Evolutionary conservation across 2,113 vertebrate genomes (phyloP).

Genomic region (Labeo rohita): DNA sequence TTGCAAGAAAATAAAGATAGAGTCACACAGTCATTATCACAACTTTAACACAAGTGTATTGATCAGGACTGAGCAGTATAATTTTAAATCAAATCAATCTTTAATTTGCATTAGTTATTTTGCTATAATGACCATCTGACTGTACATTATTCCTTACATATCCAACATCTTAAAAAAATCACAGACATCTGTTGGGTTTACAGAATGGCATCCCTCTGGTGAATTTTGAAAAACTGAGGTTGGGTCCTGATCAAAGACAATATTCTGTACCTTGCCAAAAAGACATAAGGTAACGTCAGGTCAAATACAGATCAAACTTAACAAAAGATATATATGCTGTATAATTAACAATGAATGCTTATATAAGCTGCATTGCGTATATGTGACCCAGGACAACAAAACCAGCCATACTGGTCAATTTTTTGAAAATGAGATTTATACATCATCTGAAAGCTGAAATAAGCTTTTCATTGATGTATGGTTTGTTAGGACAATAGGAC

Average conservation of each 20-base stretch:
- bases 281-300: background rate
- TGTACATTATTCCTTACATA: background rate
- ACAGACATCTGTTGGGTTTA: background rate
- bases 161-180: conserved; percentile 23
- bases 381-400: too few species aligned
- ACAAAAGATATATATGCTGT: background rate
- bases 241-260: conserved; percentile 31
- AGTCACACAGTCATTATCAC: background rate
- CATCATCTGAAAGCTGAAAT: too few species aligned
- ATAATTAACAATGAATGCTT: background rate
- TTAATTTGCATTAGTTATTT: background rate
- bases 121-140: background rate
- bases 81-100: background rate
- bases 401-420: too few species aligned
- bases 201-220: conserved; percentile 2
- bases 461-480: too few species aligned
- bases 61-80: background rate
- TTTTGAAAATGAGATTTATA: too few species aligned
- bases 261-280: conserved; percentile 24
- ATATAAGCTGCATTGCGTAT: background rate
- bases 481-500: too few species aligned
- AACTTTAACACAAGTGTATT: background rate
- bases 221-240: conserved; percentile 6
- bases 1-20: background rate
- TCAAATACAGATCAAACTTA: background rate